These are phyloP conservation scores for Limenitis camilla DNA, from an alignment of 2,888 invertebrate genomes.

Conservation along the genomic window DNA sequence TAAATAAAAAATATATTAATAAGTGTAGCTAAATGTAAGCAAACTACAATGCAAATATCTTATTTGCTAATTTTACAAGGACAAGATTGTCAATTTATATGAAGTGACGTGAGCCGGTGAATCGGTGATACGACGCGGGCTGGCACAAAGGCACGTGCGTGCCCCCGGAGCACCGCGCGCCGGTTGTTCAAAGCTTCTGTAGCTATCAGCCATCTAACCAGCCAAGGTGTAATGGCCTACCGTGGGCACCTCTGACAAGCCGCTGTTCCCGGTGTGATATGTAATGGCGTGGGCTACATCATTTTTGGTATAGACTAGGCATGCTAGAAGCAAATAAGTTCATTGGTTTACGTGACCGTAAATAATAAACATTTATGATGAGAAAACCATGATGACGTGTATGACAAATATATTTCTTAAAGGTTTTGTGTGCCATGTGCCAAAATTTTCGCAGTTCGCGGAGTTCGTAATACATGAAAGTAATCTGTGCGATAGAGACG, in stretches of 20 bases:
- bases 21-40: conserved; percentile 2
- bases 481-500: too few relatives aligned
- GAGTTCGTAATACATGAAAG: too few relatives aligned
- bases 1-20: background rate
- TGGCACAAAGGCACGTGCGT: conserved; percentile 65
- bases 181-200: conserved; percentile 50
- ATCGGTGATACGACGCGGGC: conserved; percentile 36
- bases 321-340: conserved; percentile 35
- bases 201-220: conserved; percentile 39
- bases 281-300: conserved; percentile 54
- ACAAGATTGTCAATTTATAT: conserved; percentile 60
- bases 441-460: too few relatives aligned
- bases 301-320: conserved; percentile 56
- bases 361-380: too few relatives aligned
- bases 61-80: conserved; percentile 26
- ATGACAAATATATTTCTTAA: too few relatives aligned
- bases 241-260: conserved; percentile 63
- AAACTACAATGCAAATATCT: conserved; percentile 27
- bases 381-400: too few relatives aligned
- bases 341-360: conserved; percentile 38
- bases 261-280: conserved; percentile 52
- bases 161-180: conserved; percentile 53
- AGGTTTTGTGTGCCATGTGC: too few relatives aligned
- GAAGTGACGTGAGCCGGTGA: conserved; percentile 48
- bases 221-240: conserved; percentile 63